A percentile compares a stretch with the other conserved stretches of the same genome.
phyloP scores from a whole-genome alignment of 2,888 invertebrate species.

The Acanthococcus lagerstroemiae region DNA sequence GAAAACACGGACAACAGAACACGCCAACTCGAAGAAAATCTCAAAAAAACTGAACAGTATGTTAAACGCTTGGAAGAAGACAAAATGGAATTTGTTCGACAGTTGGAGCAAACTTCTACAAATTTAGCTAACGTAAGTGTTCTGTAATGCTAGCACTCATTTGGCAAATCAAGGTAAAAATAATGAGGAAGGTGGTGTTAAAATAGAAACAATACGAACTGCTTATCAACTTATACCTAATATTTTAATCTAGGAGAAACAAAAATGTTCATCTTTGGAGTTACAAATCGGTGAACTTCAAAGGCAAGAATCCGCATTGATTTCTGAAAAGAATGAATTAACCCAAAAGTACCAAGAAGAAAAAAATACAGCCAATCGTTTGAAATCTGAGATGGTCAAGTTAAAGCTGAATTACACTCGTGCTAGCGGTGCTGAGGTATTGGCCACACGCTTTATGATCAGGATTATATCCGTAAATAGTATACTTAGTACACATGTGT shows the following conservation, averaged over 20 bases:
- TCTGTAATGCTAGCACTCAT: background rate
- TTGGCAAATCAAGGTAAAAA: too few relatives aligned
- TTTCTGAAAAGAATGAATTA: slow-evolving; percentile 12
- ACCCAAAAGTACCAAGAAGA: background rate
- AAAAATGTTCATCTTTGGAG: background rate
- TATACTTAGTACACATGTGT: too few relatives aligned
- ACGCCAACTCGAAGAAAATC: slow-evolving; percentile 13
- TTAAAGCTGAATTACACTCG: slow-evolving; percentile 6
- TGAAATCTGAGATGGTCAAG: slow-evolving; percentile 8
- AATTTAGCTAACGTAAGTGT: background rate
- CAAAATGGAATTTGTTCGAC: background rate
- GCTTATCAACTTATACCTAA: background rate
- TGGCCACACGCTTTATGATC: background rate
- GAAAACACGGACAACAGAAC: background rate
- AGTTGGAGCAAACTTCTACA: background rate
- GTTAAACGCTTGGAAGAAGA: slow-evolving; percentile 9
- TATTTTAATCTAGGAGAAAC: slow-evolving; percentile 1
- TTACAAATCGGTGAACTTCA: slow-evolving; percentile 2
- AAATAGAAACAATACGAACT: too few relatives aligned
- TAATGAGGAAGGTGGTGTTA: too few relatives aligned
- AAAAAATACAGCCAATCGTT: background rate
- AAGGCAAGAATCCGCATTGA: background rate
- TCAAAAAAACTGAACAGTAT: slow-evolving; percentile 6
- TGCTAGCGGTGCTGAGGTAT: slow-evolving; percentile 6
- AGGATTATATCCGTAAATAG: too few relatives aligned